phyloP scores from a whole-genome alignment of 1,140 invertebrate species.

The Rhopalosiphum maidis region DNA sequence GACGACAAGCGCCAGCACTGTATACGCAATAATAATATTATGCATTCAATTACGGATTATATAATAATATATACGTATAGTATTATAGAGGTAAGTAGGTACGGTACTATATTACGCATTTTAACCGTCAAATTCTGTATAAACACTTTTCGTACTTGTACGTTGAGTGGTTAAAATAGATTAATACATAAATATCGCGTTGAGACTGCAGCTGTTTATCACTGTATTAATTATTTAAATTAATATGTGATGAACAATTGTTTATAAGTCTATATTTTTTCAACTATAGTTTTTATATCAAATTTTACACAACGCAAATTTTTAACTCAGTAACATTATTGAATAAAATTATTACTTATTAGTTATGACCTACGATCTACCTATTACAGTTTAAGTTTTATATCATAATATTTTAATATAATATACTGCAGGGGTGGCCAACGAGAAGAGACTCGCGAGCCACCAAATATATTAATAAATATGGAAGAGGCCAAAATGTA shows the following conservation, averaged over 20 bases:
- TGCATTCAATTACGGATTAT: constrained; percentile 2
- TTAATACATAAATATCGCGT: not conserved
- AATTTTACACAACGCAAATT: too few species aligned
- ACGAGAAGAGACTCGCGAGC: too few species aligned
- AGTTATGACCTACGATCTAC: not conserved
- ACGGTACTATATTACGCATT: not conserved
- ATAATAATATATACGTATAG: not conserved
- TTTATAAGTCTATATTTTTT: not conserved
- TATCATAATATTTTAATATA: too few species aligned
- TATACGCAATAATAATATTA: constrained; percentile 10
- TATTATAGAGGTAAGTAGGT: not conserved
- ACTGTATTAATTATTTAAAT: not conserved
- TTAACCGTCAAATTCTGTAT: not conserved
- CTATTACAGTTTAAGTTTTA: too few species aligned
- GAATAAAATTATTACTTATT: not conserved
- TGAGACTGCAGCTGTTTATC: not conserved
- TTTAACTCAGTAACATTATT: not conserved
- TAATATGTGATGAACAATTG: not conserved
- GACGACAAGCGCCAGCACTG: not conserved
- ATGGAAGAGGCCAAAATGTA: too few species aligned
- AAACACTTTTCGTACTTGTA: not conserved
- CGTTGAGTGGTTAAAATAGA: not conserved
- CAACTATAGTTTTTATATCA: not conserved
- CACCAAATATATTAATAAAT: too few species aligned
- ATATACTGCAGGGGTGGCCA: too few species aligned